Base-by-base conservation (phyloP, 2,888 invertebrate species). In the Lobophora halterata region DNA sequence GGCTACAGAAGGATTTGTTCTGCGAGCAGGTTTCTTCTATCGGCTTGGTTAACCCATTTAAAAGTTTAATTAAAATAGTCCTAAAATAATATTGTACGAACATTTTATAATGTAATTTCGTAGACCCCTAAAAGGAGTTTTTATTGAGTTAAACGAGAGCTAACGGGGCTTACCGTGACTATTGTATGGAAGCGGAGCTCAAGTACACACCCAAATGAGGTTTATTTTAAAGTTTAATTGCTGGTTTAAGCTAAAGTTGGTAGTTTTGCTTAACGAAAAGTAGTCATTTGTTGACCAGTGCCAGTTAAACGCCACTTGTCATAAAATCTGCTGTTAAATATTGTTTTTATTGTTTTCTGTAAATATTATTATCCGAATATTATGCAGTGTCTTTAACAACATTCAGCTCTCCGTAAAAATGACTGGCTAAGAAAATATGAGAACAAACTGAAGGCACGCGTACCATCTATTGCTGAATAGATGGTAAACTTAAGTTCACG, bases 51-150 rank as follows among this genome's bases (percentile, higher is more conserved):
- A 59, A 58, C 63, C 50, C 58, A 57, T 64, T 68, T 67, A 63
- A 67, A 74, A 75, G 61, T 71, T 71, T 70, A 74, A 76, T 76
- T 75, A 68, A 57, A 63, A 61, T 62, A 61, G 68, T 61, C 76
- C 76, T 78, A 74, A 76, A 61, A 74, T 71, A 77, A 78, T 69
- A 77, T 64, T 64, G 53, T 60, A 56, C 33, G 49, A 67, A 60
- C 52, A 58, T 61, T 62, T 55, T 47, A 53, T 52, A 46, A 46
- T 46, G 49, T 64, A 67, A 71, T 68, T 70, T 57, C 48, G 51
- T 44, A 53, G 55, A 39, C 54, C 58, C 57, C 43, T 44, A 52
- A 61, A 61, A 40, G 44, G 64, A 64, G 58, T 67, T 68, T 62
- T 59, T 59, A 56, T 51, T 39, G 35, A 47, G 54, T 53, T 57